Conservation (phyloP, 2,888 invertebrate species). For the Pristionchus exspectatus region DNA sequence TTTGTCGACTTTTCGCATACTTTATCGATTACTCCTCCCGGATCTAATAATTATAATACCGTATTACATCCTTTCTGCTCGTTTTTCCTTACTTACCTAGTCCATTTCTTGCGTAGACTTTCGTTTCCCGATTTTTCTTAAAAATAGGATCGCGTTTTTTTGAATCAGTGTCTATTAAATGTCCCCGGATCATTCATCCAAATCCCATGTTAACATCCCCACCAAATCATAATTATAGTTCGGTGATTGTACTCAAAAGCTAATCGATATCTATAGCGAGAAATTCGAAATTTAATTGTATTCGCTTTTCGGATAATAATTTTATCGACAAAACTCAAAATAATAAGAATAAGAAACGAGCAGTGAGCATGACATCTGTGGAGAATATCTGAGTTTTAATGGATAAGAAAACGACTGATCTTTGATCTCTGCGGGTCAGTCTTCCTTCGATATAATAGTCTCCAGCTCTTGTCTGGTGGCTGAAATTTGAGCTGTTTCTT, state of each 20-base stretch:
- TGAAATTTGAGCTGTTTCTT: background rate
- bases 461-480: slow-evolving; percentile 11
- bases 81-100: background rate
- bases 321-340: background rate
- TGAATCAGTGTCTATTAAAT: background rate
- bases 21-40: slow-evolving; percentile 38
- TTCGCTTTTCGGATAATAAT: background rate
- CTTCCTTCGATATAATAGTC: slow-evolving; percentile 26
- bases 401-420: background rate
- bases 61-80: background rate
- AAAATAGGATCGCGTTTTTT: background rate
- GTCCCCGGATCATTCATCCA: background rate
- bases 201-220: background rate
- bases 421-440: slow-evolving; percentile 39
- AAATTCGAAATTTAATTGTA: slow-evolving; percentile 9
- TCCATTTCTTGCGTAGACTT: background rate
- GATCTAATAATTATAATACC: slow-evolving; percentile 10
- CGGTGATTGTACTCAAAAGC: slow-evolving; percentile 12
- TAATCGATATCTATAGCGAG: slow-evolving; percentile 16
- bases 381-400: slow-evolving; percentile 20
- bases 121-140: background rate
- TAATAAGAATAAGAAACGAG: background rate
- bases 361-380: slow-evolving; percentile 24
- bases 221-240: slow-evolving; percentile 1
- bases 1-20: background rate